phyloP scores from a whole-genome alignment of 1,140 invertebrate genomes.

The Helicoverpa armigera region DNA sequence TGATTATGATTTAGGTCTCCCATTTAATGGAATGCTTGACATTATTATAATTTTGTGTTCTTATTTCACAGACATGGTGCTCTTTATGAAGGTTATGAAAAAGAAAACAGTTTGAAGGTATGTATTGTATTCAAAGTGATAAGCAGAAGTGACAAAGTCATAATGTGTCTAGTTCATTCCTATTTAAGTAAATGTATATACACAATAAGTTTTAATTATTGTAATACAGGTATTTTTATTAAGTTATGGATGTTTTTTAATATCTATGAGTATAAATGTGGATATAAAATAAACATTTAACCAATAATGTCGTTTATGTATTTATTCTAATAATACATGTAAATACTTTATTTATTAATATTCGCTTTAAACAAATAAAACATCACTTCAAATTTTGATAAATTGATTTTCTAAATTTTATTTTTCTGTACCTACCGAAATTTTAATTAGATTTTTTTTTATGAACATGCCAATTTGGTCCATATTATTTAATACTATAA shows the following conservation, averaged over 20 bases:
- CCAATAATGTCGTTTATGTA: background rate
- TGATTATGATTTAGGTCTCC: too few relatives aligned
- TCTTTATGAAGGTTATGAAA: conserved; percentile 26
- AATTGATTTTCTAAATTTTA: conserved; percentile 2
- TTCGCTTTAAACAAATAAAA: conserved; percentile 7
- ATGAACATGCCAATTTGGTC: conserved; percentile 29
- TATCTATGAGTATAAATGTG: conserved; percentile 11
- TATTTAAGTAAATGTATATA: conserved; percentile 13
- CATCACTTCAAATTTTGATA: background rate
- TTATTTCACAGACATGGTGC: conserved; percentile 13
- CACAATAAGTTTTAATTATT: conserved; percentile 2
- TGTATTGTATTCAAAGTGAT: conserved; percentile 17
- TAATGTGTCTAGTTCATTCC: conserved; percentile 11
- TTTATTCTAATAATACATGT: background rate
- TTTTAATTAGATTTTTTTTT: background rate
- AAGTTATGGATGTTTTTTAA: conserved; percentile 9
- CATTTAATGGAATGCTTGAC: too few relatives aligned
- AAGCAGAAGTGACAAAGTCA: conserved; percentile 25
- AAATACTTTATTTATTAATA: background rate
- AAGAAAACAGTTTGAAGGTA: conserved; percentile 5
- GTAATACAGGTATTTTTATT: background rate
- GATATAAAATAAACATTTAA: conserved; percentile 23
- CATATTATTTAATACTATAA: conserved; percentile 25
- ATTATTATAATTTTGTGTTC: too few relatives aligned
- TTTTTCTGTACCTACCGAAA: conserved; percentile 1